These are phyloP conservation scores for Sciurus vulgaris DNA, from an alignment of 2,797 vertebrate species.

Conservation along the genomic window DNA sequence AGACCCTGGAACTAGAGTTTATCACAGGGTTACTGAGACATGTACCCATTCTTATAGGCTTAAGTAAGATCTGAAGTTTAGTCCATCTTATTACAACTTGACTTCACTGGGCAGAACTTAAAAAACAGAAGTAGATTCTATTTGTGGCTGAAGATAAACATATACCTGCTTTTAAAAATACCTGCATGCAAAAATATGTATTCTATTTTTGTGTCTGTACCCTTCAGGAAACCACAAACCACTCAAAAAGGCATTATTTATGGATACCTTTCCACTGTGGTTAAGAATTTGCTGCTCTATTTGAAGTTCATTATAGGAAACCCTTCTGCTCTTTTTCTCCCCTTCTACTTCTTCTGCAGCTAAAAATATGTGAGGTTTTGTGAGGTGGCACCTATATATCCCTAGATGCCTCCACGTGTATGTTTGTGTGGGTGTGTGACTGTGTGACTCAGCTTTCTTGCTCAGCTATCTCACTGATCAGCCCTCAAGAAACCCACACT, in stretches of 20 bases:
- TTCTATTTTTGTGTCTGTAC: constrained; percentile 16
- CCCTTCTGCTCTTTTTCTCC: not conserved
- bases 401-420: not conserved
- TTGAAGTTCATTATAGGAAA: constrained; percentile 49
- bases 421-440: not conserved
- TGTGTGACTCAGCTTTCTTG: constrained; percentile 25
- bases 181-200: constrained; percentile 1
- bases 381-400: constrained; percentile 60
- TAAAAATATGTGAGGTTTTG: constrained; percentile 55
- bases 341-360: not conserved
- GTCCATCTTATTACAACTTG: not conserved
- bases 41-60: not conserved
- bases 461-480: not conserved
- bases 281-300: constrained; percentile 48
- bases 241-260: constrained; percentile 45
- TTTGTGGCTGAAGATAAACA: constrained; percentile 51
- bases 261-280: not conserved
- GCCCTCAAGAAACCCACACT: constrained; percentile 9
- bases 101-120: not conserved
- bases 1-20: not conserved
- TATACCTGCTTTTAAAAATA: constrained; percentile 58
- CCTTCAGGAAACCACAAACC: constrained; percentile 50
- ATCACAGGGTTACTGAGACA: not conserved
- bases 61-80: not conserved
- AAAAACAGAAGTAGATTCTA: constrained; percentile 4